Conservation (phyloP, 2,888 invertebrate genomes). For the Myopa tessellatipennis region DNA sequence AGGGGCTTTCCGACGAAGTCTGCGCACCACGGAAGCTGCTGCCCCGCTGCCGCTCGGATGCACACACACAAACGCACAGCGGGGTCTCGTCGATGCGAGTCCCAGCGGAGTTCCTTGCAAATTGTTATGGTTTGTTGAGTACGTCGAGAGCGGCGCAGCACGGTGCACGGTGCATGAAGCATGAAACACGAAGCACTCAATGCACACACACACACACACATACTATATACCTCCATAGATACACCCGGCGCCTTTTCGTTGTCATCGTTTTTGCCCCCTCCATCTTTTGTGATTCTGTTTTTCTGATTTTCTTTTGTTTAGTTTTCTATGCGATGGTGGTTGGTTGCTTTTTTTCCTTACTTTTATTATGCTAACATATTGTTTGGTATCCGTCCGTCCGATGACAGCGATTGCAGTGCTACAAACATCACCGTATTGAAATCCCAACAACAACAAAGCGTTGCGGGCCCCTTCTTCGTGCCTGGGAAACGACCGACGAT, state of each 20-base stretch:
- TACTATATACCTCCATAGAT: neutral
- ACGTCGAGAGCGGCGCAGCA: neutral
- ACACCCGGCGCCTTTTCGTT: neutral
- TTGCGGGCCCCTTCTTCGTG: no score
- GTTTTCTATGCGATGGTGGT: neutral
- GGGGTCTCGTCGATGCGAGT: neutral
- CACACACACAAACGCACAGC: neutral
- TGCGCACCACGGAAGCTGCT: neutral
- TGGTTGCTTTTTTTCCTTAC: neutral
- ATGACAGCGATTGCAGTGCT: no score
- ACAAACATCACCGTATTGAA: no score
- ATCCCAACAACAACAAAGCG: no score
- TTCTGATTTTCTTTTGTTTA: neutral
- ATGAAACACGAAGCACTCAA: no score
- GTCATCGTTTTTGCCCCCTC: neutral
- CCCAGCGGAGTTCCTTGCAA: slow-evolving; percentile 4
- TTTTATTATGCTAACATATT: slow-evolving; percentile 8
- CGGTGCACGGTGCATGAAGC: neutral
- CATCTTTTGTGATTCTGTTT: neutral
- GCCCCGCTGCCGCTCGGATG: neutral
- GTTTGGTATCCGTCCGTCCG: neutral
- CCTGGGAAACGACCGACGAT: no score
- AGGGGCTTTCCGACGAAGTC: neutral
- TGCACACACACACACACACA: no score
- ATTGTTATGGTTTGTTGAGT: slow-evolving; percentile 28